These are phyloP conservation scores for Atherinomorus stipes DNA, from an alignment of 2,113 vertebrate species.

Conservation along the genomic window DNA sequence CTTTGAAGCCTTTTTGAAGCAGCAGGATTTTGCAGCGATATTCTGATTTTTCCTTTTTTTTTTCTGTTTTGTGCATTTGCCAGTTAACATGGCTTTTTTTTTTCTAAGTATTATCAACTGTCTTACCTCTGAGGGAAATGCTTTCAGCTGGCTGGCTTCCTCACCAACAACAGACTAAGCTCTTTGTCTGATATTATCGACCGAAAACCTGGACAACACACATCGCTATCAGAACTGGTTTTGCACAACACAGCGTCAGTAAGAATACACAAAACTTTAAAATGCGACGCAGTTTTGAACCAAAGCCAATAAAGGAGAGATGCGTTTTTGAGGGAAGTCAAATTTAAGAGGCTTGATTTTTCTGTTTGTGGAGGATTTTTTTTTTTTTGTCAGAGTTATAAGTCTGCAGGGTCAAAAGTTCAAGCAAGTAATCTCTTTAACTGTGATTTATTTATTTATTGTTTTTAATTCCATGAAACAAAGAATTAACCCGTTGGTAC, in stretches of 20 bases:
- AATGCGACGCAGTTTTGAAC: no score
- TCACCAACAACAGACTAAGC: slow-evolving; percentile 15
- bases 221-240: not conserved
- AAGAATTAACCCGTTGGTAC: no score
- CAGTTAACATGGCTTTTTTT: slow-evolving; percentile 29
- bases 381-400: not conserved
- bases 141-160: slow-evolving; percentile 26
- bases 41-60: slow-evolving; percentile 45
- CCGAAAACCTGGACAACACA: slow-evolving; percentile 20
- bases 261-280: not conserved
- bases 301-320: no score
- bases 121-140: slow-evolving; percentile 35
- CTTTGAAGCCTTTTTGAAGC: slow-evolving; percentile 68
- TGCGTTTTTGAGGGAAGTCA: not conserved
- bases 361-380: not conserved
- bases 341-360: not conserved
- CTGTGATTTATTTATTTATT: no score
- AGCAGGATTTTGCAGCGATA: slow-evolving; percentile 29
- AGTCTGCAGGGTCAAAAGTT: no score
- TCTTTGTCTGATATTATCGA: slow-evolving; percentile 18
- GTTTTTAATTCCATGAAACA: no score
- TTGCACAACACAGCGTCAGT: not conserved
- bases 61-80: slow-evolving; percentile 24
- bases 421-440: no score
- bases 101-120: slow-evolving; percentile 29